Evolutionary conservation across 1,140 invertebrate species (phyloP).

Genomic region (Conus ventricosus): DNA sequence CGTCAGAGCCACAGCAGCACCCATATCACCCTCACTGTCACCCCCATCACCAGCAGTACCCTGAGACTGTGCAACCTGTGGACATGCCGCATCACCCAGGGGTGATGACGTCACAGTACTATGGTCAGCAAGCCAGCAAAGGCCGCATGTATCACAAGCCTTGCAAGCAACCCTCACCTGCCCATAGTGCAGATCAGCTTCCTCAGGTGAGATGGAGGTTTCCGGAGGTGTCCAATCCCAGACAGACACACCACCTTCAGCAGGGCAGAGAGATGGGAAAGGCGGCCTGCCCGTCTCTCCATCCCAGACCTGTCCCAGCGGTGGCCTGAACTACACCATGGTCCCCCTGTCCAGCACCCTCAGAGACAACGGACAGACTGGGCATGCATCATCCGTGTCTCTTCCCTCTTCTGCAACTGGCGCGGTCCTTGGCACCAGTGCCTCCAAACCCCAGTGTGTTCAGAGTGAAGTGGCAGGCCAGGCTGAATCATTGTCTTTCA

Average conservation of each 20-base stretch:
- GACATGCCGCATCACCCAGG: background rate
- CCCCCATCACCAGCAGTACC: background rate
- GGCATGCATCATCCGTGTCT: too few relatives aligned
- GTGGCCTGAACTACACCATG: too few relatives aligned
- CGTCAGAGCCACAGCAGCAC: too few relatives aligned
- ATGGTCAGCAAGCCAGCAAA: background rate
- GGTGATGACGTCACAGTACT: background rate
- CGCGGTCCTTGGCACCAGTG: too few relatives aligned
- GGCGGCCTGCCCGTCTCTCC: background rate
- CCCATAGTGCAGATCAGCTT: constrained; percentile 61
- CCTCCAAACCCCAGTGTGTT: too few relatives aligned
- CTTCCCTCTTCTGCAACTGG: too few relatives aligned
- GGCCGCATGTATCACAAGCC: constrained; percentile 16
- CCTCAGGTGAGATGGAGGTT: constrained; percentile 47
- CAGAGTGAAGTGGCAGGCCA: too few relatives aligned
- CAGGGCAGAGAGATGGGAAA: constrained; percentile 36
- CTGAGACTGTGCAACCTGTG: background rate
- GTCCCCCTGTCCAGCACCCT: too few relatives aligned
- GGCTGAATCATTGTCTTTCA: too few relatives aligned
- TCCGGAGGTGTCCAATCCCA: background rate
- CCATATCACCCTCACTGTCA: background rate
- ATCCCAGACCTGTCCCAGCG: too few relatives aligned
- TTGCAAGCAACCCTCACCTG: constrained; percentile 51
- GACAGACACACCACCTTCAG: constrained; percentile 23
- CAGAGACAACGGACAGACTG: too few relatives aligned